A percentile compares a stretch with the other conserved stretches of the same genome.
Evolutionary conservation across 2,888 invertebrate genomes (phyloP).

Genomic region (Frankliniella intonsa): DNA sequence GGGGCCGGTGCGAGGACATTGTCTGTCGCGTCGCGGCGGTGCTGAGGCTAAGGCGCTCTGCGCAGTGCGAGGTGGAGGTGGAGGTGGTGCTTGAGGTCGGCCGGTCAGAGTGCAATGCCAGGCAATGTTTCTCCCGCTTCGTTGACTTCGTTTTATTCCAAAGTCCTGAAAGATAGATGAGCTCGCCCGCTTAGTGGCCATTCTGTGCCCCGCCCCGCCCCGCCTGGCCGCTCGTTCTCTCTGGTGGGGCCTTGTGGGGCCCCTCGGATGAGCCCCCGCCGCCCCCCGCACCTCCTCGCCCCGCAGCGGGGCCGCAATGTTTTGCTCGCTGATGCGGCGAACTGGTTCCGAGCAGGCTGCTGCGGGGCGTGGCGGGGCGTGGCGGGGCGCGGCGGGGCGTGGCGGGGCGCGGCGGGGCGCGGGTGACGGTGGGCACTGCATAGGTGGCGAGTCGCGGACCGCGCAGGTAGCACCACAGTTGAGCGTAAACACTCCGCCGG

Average conservation of each 20-base stretch:
- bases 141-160: not conserved
- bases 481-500: not conserved
- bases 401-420: not conserved
- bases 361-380: not conserved
- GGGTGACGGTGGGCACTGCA: not conserved
- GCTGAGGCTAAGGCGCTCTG: too few relatives aligned
- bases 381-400: not conserved
- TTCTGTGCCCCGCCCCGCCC: not conserved
- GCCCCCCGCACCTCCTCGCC: not conserved
- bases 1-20: too few relatives aligned
- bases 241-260: not conserved
- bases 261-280: not conserved
- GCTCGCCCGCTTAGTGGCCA: not conserved
- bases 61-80: not conserved
- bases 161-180: not conserved
- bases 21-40: too few relatives aligned
- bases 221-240: not conserved
- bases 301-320: not conserved
- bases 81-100: not conserved
- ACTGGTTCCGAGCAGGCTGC: not conserved
- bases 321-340: constrained; percentile 1
- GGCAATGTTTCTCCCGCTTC: not conserved
- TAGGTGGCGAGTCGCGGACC: constrained; percentile 7
- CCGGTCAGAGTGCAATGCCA: not conserved
- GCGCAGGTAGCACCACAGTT: not conserved